Percentiles rank a stretch among this genome's conserved stretches.
Evolutionary conservation across 2,888 invertebrate species (phyloP).

Genomic region (Phoenoteleia sp.): DNA sequence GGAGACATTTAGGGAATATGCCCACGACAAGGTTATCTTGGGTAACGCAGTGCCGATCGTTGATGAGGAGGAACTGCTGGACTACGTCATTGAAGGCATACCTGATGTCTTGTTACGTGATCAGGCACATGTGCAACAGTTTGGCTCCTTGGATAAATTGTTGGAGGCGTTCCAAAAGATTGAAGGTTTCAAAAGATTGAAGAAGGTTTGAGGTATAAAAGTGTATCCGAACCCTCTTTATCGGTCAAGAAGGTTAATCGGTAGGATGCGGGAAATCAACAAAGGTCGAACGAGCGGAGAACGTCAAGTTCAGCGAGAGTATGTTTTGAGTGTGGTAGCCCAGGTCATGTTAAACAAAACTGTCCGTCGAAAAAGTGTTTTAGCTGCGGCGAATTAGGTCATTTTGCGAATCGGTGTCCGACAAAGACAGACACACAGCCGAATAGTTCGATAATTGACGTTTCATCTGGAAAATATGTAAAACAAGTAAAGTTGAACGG

Average conservation of each 20-base stretch:
- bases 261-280: not conserved
- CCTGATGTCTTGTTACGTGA: not conserved
- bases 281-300: no score
- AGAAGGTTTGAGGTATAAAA: not conserved
- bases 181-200: no score
- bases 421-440: no score
- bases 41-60: no score
- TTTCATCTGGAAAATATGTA: no score
- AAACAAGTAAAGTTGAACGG: not conserved
- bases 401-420: not conserved
- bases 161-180: conserved; percentile 5
- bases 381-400: not conserved
- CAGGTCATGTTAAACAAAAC: not conserved
- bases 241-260: not conserved
- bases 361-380: conserved; percentile 44
- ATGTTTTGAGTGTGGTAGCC: not conserved
- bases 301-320: no score
- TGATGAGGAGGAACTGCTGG: conserved; percentile 41
- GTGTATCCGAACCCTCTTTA: not conserved
- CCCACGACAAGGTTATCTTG: no score
- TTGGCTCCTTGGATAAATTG: not conserved
- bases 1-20: no score
- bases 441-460: no score
- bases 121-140: not conserved
- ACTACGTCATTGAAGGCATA: conserved; percentile 4